A percentile compares a stretch with the other conserved stretches of the same genome.
These are phyloP conservation scores for Drosophila atripex DNA, from an alignment of 2,888 invertebrate genomes.

Conservation along the genomic window DNA sequence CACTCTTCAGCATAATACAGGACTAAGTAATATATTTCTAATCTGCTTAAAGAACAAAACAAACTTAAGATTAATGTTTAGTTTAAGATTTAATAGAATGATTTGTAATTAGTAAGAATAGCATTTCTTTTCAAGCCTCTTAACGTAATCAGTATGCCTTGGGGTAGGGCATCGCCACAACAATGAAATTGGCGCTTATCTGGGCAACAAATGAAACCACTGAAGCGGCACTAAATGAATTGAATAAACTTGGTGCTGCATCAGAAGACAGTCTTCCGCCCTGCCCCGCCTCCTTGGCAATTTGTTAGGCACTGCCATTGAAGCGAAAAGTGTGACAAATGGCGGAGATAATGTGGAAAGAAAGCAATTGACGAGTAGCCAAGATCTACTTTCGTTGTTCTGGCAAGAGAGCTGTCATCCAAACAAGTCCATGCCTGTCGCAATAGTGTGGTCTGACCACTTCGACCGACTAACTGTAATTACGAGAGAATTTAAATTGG, in stretches of 20 bases:
- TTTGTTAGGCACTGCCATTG: conserved; percentile 63
- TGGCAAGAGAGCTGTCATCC: background rate
- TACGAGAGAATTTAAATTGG: conserved; percentile 70
- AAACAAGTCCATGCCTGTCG: conserved; percentile 38
- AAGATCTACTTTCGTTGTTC: conserved; percentile 26
- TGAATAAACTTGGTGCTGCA: conserved; percentile 43
- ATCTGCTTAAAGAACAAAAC: background rate
- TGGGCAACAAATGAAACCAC: conserved; percentile 18
- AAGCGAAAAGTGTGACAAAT: conserved; percentile 70
- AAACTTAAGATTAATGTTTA: background rate
- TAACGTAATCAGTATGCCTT: background rate
- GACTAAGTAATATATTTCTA: no score
- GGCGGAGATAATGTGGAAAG: conserved; percentile 54
- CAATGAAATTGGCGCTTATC: conserved; percentile 45
- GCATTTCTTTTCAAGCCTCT: background rate
- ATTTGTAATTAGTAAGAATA: background rate
- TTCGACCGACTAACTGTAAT: conserved; percentile 37
- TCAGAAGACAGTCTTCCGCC: conserved; percentile 6
- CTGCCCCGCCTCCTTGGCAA: conserved; percentile 32
- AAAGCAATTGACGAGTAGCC: conserved; percentile 13
- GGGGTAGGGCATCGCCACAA: conserved; percentile 13
- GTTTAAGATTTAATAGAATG: no score
- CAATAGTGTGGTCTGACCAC: conserved; percentile 30
- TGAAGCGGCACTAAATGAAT: conserved; percentile 20
- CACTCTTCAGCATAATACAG: background rate